phyloP scores from a whole-genome alignment of 2,888 invertebrate species.

The Drosophila nr. perissopoda region DNA sequence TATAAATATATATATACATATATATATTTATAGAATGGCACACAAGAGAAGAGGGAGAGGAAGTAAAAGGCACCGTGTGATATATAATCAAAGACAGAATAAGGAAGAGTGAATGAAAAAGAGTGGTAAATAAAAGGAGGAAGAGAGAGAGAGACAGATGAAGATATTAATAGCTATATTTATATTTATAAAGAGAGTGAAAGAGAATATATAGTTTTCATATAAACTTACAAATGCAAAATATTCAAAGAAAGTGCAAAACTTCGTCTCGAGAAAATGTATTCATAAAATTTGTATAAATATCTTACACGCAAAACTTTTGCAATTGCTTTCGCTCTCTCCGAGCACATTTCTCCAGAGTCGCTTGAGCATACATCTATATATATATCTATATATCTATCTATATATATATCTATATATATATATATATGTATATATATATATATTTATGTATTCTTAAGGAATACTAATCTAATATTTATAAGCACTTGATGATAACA shows the following conservation, averaged over 20 bases:
- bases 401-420: not conserved
- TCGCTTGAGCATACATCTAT: not conserved
- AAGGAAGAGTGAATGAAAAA: not conserved
- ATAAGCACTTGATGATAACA: slow-evolving; percentile 9
- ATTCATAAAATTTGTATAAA: not conserved
- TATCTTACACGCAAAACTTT: not conserved
- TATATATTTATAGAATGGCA: not conserved
- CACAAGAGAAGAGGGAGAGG: not conserved
- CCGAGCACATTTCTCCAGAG: not conserved
- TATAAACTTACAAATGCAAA: not conserved
- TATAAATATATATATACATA: too few relatives aligned
- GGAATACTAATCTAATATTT: slow-evolving; percentile 11
- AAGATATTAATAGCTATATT: not conserved
- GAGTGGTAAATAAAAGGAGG: not conserved
- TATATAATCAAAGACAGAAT: not conserved
- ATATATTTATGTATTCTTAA: not conserved
- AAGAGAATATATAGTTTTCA: not conserved
- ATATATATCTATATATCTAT: not conserved
- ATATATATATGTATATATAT: not conserved
- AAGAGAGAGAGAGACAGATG: not conserved
- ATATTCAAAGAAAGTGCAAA: not conserved
- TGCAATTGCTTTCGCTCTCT: not conserved
- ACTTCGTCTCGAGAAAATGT: not conserved
- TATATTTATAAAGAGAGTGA: not conserved
- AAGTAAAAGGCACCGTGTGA: not conserved